phyloP scores from a whole-genome alignment of 2,888 invertebrate genomes.

The Dysmachus trigonus region DNA sequence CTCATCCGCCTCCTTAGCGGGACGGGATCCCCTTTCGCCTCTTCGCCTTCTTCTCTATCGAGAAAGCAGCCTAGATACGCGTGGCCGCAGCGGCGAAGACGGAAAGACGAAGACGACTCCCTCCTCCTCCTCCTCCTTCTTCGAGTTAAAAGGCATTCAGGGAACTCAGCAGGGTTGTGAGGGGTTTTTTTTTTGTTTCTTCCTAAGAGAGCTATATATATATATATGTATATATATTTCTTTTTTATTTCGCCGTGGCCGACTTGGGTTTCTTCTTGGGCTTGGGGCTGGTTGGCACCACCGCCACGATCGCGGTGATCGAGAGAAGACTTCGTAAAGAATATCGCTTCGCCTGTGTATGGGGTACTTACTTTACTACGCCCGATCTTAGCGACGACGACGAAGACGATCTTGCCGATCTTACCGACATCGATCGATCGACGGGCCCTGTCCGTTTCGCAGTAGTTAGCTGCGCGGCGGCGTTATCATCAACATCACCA shows the following conservation, averaged over 20 bases:
- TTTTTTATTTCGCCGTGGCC: neutral
- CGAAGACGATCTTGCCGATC: neutral
- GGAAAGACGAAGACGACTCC: neutral
- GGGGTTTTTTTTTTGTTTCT: neutral
- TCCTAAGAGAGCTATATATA: no score
- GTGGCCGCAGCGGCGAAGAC: no score
- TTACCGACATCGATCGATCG: no score
- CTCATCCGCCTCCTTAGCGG: neutral
- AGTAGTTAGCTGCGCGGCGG: neutral
- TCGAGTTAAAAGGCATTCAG: neutral
- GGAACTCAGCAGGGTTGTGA: slow-evolving; percentile 6
- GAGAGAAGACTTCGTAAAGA: neutral
- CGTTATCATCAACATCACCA: neutral
- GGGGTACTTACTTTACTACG: neutral
- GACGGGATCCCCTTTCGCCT: neutral
- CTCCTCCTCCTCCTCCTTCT: neutral
- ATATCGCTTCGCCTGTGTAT: neutral
- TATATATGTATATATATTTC: no score
- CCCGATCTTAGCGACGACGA: neutral
- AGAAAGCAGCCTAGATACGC: neutral
- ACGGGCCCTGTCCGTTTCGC: neutral
- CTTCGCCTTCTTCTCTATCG: neutral
- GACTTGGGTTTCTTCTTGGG: neutral
- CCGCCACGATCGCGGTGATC: neutral
- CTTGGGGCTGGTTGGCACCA: slow-evolving; percentile 3